phyloP scores from a whole-genome alignment of 2,888 invertebrate species.

The Cheilosia impressa region DNA sequence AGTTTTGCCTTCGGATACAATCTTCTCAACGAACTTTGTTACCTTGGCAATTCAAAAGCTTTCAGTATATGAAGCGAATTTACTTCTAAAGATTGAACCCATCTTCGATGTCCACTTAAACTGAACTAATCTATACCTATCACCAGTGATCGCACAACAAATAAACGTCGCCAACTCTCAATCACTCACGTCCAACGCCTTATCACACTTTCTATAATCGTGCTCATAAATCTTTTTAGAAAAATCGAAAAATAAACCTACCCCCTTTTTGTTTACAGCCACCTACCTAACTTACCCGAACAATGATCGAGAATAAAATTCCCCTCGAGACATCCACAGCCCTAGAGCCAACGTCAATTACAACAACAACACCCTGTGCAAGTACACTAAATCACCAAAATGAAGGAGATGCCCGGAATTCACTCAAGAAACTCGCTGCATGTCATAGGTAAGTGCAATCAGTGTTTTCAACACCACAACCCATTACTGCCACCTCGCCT shows the following conservation, averaged over 20 bases:
- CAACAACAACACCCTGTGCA: conserved; percentile 7
- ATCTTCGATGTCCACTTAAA: too few relatives aligned
- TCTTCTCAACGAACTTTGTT: too few relatives aligned
- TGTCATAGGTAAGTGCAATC: conserved; percentile 51
- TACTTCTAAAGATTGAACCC: too few relatives aligned
- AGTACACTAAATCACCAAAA: conserved; percentile 39
- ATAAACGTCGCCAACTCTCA: background rate
- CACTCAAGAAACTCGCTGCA: conserved; percentile 40
- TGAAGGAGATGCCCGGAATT: conserved; percentile 40
- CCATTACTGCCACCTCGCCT: background rate
- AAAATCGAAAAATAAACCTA: background rate
- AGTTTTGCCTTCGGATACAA: too few relatives aligned
- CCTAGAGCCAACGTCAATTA: conserved; percentile 21
- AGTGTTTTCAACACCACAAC: background rate
- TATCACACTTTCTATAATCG: background rate
- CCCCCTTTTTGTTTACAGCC: conserved; percentile 9
- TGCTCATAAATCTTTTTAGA: background rate
- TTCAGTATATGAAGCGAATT: too few relatives aligned
- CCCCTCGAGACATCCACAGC: conserved; percentile 30
- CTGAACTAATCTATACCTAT: too few relatives aligned
- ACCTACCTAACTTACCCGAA: conserved; percentile 25
- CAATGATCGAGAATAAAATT: conserved; percentile 50
- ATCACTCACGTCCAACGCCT: background rate
- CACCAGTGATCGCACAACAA: background rate
- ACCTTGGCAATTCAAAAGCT: too few relatives aligned